phyloP scores from a whole-genome alignment of 1,140 invertebrate genomes.

The Palaemon carinicauda region DNA sequence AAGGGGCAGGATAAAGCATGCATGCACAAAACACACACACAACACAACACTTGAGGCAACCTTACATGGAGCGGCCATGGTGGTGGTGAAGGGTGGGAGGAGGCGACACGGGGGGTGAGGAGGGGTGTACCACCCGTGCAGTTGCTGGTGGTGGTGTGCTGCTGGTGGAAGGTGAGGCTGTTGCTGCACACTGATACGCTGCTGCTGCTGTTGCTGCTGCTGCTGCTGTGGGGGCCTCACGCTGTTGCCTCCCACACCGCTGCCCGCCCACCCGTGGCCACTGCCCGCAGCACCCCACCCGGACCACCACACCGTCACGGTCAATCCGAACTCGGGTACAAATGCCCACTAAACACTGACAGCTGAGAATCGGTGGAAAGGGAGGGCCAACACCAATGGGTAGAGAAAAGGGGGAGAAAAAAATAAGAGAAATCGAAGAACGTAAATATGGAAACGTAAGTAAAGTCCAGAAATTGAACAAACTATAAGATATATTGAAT shows the following conservation, averaged over 20 bases:
- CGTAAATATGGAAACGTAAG: background rate
- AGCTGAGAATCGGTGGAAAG: background rate
- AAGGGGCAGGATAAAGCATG: no score
- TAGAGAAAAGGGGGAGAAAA: background rate
- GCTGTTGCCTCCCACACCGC: background rate
- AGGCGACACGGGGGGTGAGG: conserved; percentile 47
- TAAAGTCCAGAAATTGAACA: no score
- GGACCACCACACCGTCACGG: conserved; percentile 49
- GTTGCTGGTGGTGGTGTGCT: background rate
- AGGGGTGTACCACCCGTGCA: conserved; percentile 28
- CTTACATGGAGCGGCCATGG: conserved; percentile 55
- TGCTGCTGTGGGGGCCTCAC: conserved; percentile 23
- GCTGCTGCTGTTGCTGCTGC: conserved; percentile 41
- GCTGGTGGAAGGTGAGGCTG: conserved; percentile 31
- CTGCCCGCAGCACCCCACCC: conserved; percentile 45
- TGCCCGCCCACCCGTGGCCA: conserved; percentile 51
- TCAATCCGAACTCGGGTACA: background rate
- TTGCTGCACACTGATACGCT: no score
- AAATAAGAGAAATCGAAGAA: background rate
- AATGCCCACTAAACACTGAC: no score
- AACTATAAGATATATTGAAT: no score
- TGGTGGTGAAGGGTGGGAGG: conserved; percentile 46
- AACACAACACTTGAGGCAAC: conserved; percentile 46
- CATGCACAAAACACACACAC: background rate
- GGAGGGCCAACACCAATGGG: background rate